Evolutionary conservation across 1,140 invertebrate species (phyloP).

Genomic region (Drosophila baimaii): DNA sequence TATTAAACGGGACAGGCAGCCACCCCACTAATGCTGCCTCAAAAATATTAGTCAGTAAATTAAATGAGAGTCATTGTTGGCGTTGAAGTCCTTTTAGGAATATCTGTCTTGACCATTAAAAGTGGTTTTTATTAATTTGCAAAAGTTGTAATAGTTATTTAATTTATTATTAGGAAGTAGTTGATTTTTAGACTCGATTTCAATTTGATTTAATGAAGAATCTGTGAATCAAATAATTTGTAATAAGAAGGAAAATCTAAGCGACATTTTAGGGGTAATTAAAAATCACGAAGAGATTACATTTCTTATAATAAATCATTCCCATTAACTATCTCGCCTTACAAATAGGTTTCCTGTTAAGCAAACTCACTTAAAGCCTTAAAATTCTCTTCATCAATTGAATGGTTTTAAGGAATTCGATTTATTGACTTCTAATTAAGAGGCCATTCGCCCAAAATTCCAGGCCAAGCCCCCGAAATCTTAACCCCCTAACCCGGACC

Average conservation of each 20-base stretch:
- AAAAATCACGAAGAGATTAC: no score
- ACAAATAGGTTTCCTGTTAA: no score
- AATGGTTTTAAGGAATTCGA: neutral
- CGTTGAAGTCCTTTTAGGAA: slow-evolving; percentile 24
- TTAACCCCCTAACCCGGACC: neutral
- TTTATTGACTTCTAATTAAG: slow-evolving; percentile 25
- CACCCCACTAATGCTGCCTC: slow-evolving; percentile 30
- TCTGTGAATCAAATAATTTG: neutral
- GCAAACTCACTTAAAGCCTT: neutral
- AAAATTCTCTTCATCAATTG: neutral
- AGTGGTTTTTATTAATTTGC: neutral
- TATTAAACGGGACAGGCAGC: slow-evolving; percentile 60
- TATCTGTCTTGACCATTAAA: neutral
- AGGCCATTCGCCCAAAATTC: neutral
- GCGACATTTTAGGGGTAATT: no score
- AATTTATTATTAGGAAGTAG: neutral
- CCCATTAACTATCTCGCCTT: no score
- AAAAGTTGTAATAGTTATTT: neutral
- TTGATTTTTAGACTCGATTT: neutral
- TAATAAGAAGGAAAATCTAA: no score
- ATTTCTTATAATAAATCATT: no score
- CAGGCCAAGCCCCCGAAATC: neutral
- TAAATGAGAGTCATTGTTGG: slow-evolving; percentile 62
- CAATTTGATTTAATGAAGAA: no score
- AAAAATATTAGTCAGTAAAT: slow-evolving; percentile 55